Evolutionary conservation across 1,140 invertebrate species (phyloP), one percentile per base, ranked within the genome.

Genomic region (Caenorhabditis elegans): DNA sequence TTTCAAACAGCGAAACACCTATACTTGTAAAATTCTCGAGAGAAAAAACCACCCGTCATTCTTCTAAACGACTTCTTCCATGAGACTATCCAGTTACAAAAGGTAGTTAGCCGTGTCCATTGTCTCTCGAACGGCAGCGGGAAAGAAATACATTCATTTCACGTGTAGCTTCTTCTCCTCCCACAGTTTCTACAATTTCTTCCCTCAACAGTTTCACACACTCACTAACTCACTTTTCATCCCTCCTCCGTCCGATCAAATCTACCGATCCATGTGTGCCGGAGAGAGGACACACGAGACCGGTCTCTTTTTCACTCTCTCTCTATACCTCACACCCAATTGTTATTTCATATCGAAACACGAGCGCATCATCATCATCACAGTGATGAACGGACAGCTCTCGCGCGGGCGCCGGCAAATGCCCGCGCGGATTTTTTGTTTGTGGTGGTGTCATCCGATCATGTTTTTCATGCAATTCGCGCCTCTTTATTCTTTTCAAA

Each of bases 271-370:
- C 53, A 22, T 8, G 22, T 5, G 10, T 31, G 28, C 53, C 28
- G 53, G 26, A 31, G 6, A 60, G 49, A 24, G n/a, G n/a, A n/a
- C n/a, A n/a, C n/a, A 22, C 22, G 5, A 26, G 53, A 60, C 53
- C 53, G 53, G 53, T 60, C 53, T 60, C 55, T n/a, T 65, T 17
- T 65, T 34, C 31, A 34, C 17, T 34, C 5, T 28, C 60, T 36
- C 34, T 70, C 60, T 70, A 70, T 13, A 13, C n/a, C 60, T 3
- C 60, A 2, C 60, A 0, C 26, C n/a, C 60, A 70, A 70, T 70
- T 70, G 60, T 70, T 70, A 70, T 70, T 70, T 70, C 34, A 70
- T 70, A 70, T 70, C 60, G 60, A 70, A 70, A 39, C 34, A 70
- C 34, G 34, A 31, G 60, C 60, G 34, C 60, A 36, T 70, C 60